phyloP scores from a whole-genome alignment of 2,888 invertebrate species.

The Oegoconia quadripuncta region DNA sequence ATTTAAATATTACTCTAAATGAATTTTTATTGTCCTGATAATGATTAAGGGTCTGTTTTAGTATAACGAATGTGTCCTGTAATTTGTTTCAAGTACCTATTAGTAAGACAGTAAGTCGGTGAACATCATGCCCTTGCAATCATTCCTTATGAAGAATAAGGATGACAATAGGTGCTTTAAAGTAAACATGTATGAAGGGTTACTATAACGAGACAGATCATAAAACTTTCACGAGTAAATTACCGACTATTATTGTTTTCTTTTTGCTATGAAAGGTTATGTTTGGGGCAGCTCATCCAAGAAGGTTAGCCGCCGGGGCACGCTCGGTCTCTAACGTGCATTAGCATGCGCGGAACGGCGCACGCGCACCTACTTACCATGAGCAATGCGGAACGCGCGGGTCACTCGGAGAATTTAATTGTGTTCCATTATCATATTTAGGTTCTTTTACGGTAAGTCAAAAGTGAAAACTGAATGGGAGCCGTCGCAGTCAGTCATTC shows the following conservation, averaged over 20 bases:
- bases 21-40: too few species aligned
- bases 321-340: slow-evolving; percentile 36
- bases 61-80: too few species aligned
- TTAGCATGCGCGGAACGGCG: slow-evolving; percentile 63
- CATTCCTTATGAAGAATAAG: slow-evolving; percentile 9
- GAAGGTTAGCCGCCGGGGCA: slow-evolving; percentile 41
- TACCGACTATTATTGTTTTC: slow-evolving; percentile 58
- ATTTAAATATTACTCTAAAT: too few species aligned
- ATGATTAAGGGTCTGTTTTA: too few species aligned
- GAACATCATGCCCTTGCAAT: slow-evolving; percentile 8
- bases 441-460: slow-evolving; percentile 77
- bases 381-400: slow-evolving; percentile 73
- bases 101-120: too few species aligned
- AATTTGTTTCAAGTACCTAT: too few species aligned
- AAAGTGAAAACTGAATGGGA: slow-evolving; percentile 76
- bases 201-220: slow-evolving; percentile 36
- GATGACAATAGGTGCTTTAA: slow-evolving; percentile 5
- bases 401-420: slow-evolving; percentile 77
- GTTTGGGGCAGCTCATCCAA: slow-evolving; percentile 57
- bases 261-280: slow-evolving; percentile 58
- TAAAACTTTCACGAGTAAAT: slow-evolving; percentile 66
- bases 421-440: slow-evolving; percentile 79
- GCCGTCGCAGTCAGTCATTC: slow-evolving; percentile 63
- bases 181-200: slow-evolving; percentile 14
- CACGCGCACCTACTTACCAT: slow-evolving; percentile 68